Evolutionary conservation across 2,113 vertebrate species (phyloP).

Genomic region (Hyla sarda): DNA sequence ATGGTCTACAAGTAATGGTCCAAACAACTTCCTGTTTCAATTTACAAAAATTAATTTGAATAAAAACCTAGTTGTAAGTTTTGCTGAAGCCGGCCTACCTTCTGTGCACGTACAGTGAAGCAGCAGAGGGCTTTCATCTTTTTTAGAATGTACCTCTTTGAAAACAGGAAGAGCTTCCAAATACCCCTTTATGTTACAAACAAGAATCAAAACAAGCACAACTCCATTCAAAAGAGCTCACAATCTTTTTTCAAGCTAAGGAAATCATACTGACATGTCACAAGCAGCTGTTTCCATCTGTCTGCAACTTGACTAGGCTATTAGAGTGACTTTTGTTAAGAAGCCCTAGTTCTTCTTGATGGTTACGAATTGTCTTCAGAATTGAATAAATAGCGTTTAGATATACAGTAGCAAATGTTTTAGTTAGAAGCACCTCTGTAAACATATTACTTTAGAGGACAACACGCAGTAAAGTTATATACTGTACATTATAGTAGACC

Average conservation of each 20-base stretch:
- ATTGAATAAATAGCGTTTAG: too few relatives aligned
- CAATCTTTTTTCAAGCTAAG: background rate
- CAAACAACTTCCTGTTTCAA: background rate
- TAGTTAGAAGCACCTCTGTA: too few relatives aligned
- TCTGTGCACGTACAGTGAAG: background rate
- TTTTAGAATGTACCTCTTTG: background rate
- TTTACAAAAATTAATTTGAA: background rate
- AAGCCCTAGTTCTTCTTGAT: background rate
- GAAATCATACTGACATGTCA: background rate
- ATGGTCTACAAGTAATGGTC: background rate
- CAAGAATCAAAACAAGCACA: constrained; percentile 22
- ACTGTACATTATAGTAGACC: too few relatives aligned
- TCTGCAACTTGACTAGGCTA: background rate
- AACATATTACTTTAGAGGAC: too few relatives aligned
- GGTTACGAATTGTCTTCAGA: too few relatives aligned
- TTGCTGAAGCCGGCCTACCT: background rate
- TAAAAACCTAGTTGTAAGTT: background rate
- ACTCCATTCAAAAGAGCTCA: background rate
- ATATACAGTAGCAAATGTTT: too few relatives aligned
- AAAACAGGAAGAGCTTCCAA: constrained; percentile 33
- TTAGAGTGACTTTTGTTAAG: background rate
- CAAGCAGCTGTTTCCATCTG: background rate
- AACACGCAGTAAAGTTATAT: too few relatives aligned
- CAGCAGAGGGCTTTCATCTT: constrained; percentile 3
- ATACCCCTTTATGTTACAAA: constrained; percentile 32